Evolutionary conservation across 2,797 vertebrate species (phyloP).

Genomic region (Muscicapa comitata): DNA sequence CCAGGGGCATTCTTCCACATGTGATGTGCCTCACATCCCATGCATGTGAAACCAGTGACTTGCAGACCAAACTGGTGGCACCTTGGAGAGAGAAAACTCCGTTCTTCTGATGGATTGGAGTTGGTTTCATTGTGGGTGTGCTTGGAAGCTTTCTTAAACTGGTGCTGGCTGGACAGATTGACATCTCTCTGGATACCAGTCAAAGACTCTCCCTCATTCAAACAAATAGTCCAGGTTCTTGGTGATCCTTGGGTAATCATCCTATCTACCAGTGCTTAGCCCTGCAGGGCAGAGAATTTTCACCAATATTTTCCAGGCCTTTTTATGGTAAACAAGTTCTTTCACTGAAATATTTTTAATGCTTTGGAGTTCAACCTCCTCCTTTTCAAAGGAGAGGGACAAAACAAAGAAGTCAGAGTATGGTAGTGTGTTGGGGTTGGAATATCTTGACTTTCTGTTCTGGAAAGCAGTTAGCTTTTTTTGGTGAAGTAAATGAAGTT

Average conservation of each 20-base stretch:
- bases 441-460: not conserved
- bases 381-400: not conserved
- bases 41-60: not conserved
- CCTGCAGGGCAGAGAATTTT: not conserved
- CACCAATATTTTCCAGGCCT: not conserved
- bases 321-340: not conserved
- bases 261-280: not conserved
- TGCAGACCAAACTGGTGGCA: not conserved
- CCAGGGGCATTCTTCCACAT: not conserved
- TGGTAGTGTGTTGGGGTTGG: not conserved
- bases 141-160: not conserved
- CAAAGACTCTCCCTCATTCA: not conserved
- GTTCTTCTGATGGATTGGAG: not conserved
- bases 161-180: not conserved
- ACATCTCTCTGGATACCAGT: not conserved
- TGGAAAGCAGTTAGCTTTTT: not conserved
- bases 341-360: not conserved
- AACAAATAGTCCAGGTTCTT: not conserved
- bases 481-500: not conserved
- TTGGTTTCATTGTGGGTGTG: not conserved
- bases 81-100: not conserved
- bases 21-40: not conserved
- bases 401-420: not conserved
- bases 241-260: not conserved
- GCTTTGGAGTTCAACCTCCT: not conserved